A percentile compares a stretch with the other conserved stretches of the same genome.
These are phyloP conservation scores for Eufriesea mexicana DNA, from an alignment of 1,140 invertebrate species.

Conservation along the genomic window DNA sequence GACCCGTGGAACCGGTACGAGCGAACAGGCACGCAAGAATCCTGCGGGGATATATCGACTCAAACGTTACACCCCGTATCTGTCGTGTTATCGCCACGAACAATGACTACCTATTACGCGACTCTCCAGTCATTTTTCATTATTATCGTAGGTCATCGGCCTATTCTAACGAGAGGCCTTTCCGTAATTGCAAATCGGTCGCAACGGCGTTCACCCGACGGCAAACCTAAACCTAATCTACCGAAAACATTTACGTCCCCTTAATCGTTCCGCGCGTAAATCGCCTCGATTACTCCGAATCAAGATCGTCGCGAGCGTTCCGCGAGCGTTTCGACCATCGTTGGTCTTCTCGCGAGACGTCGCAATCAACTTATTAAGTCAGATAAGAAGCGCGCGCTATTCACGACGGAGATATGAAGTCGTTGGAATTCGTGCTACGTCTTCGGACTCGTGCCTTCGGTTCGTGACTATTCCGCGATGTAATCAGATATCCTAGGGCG, in stretches of 20 bases:
- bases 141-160: conserved; percentile 50
- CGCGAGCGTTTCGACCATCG: conserved; percentile 27
- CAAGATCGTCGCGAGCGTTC: conserved; percentile 34
- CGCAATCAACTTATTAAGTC: conserved; percentile 51
- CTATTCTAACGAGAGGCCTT: conserved; percentile 1
- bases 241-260: conserved; percentile 43
- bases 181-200: conserved; percentile 42
- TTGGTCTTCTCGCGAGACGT: conserved; percentile 39
- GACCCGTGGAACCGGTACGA: conserved; percentile 36
- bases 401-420: conserved; percentile 53
- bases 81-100: conserved; percentile 39
- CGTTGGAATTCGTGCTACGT: conserved; percentile 46
- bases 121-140: conserved; percentile 45
- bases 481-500: conserved; percentile 54
- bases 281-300: conserved; percentile 27
- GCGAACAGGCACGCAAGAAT: conserved; percentile 60
- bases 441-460: conserved; percentile 41
- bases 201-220: neutral
- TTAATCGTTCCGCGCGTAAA: conserved; percentile 47
- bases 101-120: conserved; percentile 52
- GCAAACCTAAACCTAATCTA: conserved; percentile 7
- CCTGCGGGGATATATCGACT: conserved; percentile 58
- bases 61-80: conserved; percentile 56
- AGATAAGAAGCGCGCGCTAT: conserved; percentile 32
- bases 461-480: conserved; percentile 45